Base-by-base conservation (phyloP, 1,140 invertebrate species). In the Andrena cerasifolii region DNA sequence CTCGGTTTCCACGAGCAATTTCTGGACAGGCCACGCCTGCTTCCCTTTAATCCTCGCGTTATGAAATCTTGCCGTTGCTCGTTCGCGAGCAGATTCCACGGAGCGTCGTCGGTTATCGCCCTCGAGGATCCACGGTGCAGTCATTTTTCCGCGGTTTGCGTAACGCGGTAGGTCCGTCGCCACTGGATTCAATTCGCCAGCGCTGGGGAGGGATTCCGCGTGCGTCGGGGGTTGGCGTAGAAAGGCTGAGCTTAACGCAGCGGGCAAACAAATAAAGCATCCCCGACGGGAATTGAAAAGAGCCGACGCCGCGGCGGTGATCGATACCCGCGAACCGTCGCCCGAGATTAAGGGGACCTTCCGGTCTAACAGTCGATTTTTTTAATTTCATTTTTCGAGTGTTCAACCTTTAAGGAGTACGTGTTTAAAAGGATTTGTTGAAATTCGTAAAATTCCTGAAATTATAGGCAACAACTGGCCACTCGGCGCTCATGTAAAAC, bases 151-250 rank as follows among this genome's bases (percentile, higher is more conserved):
- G 82, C 74, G 78, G 70, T 78, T 70, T 80, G 59, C 76, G 83
- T 75, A 81, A 86, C 56, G 40, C 78, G 75, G 86, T 79, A 78
- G 62, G 53, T 78, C 24, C 28, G 45, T 21, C 16, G 59, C 76
- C 65, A 78, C 68, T 78, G 75, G 61, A 85, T 86, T 59, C 80
- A 70, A 85, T 86, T 85, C 71, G 59, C 33, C 49, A 54, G 0
- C 43, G 49, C 16, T 26, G 40, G 49, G 18, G 56, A 16, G 14
- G 49, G 79, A 79, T 56, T 36, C 18, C 45, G 36, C 59, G 54
- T 63, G 61, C n/a, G 78, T 65, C 24, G 61, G 3, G 68, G 68
- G 14, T 61, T 3, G 63, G 40, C 68, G 28, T 61, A 53, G 66
- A 56, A 66, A 59, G n/a, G 31, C 40, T 40, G 58, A 78, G 53